Evolutionary conservation across 2,113 vertebrate species (phyloP), one percentile per base, ranked within the genome.

Genomic region (Acanthisitta chloris): DNA sequence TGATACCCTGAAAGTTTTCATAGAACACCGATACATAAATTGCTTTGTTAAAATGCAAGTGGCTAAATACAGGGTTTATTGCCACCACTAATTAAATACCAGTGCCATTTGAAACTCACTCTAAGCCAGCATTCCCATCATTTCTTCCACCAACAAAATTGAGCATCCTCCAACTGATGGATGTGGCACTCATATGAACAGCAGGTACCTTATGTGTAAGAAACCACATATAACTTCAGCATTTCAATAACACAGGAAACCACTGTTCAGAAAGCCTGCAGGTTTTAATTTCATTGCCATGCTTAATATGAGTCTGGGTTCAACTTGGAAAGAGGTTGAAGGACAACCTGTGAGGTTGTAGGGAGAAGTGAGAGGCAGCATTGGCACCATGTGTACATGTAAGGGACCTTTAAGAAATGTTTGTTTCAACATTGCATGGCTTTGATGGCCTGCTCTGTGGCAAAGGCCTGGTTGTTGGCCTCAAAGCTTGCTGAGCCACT

Each of bases 321-420:
- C 2, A 0, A 28, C 25, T 58, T 43, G 34, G 40, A 31, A 73
- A 25, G 17, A 62, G 10, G 51, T 13, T 46, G 51, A 65, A 71
- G 45, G 43, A 33, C 34, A 54, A 58, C 14, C 21, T 14, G 3
- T 0, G 1, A n/a, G 5, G 19, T 48, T 51, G 14, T 38, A 51
- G 34, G 26, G 29, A 52, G 66, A 51, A 73, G 26, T 5, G 3
- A 59, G 19, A 52, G 45, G 42, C 43, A 52, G 20, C 2, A 7
- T 5, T 12, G 52, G 46, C 2, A 9, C 29, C 14, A 9, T 3
- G 33, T 4, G 24, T 9, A 65, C 28, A 9, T 14, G n/a, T n/a
- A n/a, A n/a, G n/a, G n/a, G n/a, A n/a, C n/a, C n/a, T n/a, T n/a
- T n/a, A n/a, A n/a, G n/a, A n/a, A n/a, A n/a, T n/a, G n/a, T n/a